Evolutionary conservation across 2,888 invertebrate genomes (phyloP).

Genomic region (Dolichopus griseipennis): DNA sequence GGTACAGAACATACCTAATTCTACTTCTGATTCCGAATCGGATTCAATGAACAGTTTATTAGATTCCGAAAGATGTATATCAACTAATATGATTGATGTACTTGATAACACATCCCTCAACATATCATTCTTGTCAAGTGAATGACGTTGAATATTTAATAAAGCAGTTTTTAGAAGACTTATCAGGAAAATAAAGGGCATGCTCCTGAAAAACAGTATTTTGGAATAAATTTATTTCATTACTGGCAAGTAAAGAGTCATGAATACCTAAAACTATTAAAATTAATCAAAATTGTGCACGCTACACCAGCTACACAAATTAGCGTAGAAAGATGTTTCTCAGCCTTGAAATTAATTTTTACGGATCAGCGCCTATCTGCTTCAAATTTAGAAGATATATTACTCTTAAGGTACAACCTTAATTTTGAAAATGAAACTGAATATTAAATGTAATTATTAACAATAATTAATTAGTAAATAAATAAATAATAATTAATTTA

Average conservation of each 20-base stretch:
- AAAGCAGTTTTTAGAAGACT: not conserved
- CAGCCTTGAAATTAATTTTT: conserved; percentile 47
- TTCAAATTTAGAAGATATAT: not conserved
- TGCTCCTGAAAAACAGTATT: not conserved
- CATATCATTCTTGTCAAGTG: not conserved
- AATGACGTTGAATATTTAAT: not conserved
- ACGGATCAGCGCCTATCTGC: not conserved
- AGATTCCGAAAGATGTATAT: too few species aligned
- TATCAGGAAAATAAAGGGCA: not conserved
- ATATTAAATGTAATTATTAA: too few species aligned
- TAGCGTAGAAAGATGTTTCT: not conserved
- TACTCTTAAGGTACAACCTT: not conserved
- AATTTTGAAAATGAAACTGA: not conserved
- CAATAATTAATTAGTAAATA: too few species aligned
- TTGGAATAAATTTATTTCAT: not conserved
- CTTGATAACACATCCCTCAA: not conserved
- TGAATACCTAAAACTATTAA: not conserved
- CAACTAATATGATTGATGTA: not conserved
- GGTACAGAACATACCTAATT: not conserved
- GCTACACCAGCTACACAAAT: not conserved
- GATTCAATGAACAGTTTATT: not conserved
- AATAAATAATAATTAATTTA: too few species aligned
- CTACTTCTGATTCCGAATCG: not conserved
- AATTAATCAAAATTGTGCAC: not conserved
- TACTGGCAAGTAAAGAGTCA: not conserved